Evolutionary conservation across 2,113 vertebrate species (phyloP), one percentile per base, ranked within the genome.

Genomic region (Cololabis saira): DNA sequence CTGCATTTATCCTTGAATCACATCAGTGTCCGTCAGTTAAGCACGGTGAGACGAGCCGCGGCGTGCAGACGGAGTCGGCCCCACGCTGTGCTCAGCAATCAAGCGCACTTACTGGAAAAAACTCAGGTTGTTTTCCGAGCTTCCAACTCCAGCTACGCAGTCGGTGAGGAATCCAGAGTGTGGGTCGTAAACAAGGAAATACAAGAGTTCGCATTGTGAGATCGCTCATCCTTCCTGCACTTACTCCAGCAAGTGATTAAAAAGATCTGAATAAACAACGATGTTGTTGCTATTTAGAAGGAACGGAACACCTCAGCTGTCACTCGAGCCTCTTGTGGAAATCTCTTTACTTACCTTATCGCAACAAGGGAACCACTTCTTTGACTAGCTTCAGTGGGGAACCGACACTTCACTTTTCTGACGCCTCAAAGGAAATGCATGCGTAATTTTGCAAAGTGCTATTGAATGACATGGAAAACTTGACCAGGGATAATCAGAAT

Each of bases 231-330:
- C 73, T 81, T 67, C 71, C 71, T 84, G 61, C 63, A 78, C 67
- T 78, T 80, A 74, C 76, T 83, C 68, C 65, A 45, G 77, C 65
- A 79, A 78, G 72, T 88, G 78, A 90, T 91, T 89, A 88, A 85
- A 83, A 63, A 78, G 52, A 67, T 52, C 86, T 91, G 84, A 92
- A 90, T 89, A 87, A 92, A 84, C 85, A 88, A 92, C 83, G 84
- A 83, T 48, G 68, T 61, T 78, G 80, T 88, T 78, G 77, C 84
- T 87, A 82, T 87, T 90, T 90, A 89, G 84, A 82, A 58, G 84
- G 68, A 88, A 92, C 13, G 41, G 67, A 67, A 88, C 71, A 86
- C 85, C 78, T 63, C 7, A 1, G 40, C 68, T 76, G 87, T 80
- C 86, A 87, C 77, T 66, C 57, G 67, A 89, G 61, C 81, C 82